Evolutionary conservation across 2,797 vertebrate genomes (phyloP), one percentile per base, ranked within the genome.

Genomic region (Ctenopoma multispine): DNA sequence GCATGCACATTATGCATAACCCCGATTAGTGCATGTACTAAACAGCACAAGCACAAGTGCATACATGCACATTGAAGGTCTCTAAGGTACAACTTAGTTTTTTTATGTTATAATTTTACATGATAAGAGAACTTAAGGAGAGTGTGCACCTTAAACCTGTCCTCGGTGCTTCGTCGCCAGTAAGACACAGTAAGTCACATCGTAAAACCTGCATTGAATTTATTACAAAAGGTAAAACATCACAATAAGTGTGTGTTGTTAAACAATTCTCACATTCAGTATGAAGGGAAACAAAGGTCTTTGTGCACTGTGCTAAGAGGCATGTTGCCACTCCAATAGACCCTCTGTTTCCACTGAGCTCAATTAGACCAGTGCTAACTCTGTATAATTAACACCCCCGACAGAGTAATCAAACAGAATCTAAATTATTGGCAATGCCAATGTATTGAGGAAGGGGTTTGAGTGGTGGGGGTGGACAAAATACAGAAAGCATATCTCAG

Each of bases 321-420:
- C 83, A 80, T 76, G 73, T 64, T 80, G 79, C 74, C 79, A 65
- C 76, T 79, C 82, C 74, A 80, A 81, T 80, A 79, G 83, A 86
- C 77, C 84, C 90, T 90, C 87, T 79, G 82, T 90, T 91, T 90
- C 83, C 85, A 84, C 81, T 63, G 86, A 84, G 87, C 90, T 87
- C 87, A 89, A 91, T 92, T 92, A 91, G 83, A 89, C 88, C 81
- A 83, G 78, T 80, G 84, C 87, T 90, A 89, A 88, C 82, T 87
- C 86, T 86, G 87, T 93, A 93, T 94, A 96, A 96, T 95, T 95
- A 95, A 95, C 92, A 93, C 92, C 92, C 92, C 91, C 91, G 88
- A 93, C 89, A 89, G 90, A 86, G 93, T 92, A 92, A 95, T 95
- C 93, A 94, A 94, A 94, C 85, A 91, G 91, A 94, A 92, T 95